Evolutionary conservation across 2,113 vertebrate genomes (phyloP).

Genomic region (Mormyrus iriodes): DNA sequence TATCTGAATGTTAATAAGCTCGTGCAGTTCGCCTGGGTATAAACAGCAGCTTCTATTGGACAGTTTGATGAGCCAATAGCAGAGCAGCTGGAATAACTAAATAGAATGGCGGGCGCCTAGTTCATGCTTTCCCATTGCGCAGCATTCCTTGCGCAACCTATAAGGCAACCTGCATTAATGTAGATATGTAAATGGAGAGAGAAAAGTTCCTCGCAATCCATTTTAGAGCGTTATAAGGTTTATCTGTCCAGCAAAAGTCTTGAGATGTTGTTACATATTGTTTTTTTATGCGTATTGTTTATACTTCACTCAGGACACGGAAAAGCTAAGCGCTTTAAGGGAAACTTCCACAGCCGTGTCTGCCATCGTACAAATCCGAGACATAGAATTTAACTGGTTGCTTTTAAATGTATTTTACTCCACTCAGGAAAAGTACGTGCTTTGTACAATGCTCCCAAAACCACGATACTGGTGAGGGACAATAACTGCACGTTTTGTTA

Average conservation of each 20-base stretch:
- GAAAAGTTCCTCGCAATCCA: conserved; percentile 1
- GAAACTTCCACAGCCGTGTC: not conserved
- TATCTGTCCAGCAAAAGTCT: not conserved
- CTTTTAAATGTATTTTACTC: not conserved
- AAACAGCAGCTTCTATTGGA: conserved; percentile 65
- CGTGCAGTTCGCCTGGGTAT: conserved; percentile 62
- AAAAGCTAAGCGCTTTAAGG: not conserved
- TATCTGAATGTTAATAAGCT: conserved; percentile 77
- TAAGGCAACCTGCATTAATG: conserved; percentile 11
- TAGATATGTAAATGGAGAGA: not conserved
- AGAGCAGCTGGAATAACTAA: conserved; percentile 39
- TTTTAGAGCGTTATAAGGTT: not conserved
- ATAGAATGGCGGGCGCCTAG: conserved; percentile 52
- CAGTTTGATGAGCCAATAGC: conserved; percentile 47
- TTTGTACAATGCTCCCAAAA: not conserved
- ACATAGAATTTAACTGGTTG: not conserved
- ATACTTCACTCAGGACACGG: not conserved
- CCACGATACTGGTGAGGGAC: not conserved
- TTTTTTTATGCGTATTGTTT: not conserved
- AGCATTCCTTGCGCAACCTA: conserved; percentile 13
- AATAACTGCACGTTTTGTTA: not conserved
- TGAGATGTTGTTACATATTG: not conserved
- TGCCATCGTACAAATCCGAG: not conserved
- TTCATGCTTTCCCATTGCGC: conserved; percentile 44
- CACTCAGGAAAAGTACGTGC: not conserved